phyloP scores from a whole-genome alignment of 2,113 vertebrate genomes.

The Protobothrops mucrosquamatus region DNA sequence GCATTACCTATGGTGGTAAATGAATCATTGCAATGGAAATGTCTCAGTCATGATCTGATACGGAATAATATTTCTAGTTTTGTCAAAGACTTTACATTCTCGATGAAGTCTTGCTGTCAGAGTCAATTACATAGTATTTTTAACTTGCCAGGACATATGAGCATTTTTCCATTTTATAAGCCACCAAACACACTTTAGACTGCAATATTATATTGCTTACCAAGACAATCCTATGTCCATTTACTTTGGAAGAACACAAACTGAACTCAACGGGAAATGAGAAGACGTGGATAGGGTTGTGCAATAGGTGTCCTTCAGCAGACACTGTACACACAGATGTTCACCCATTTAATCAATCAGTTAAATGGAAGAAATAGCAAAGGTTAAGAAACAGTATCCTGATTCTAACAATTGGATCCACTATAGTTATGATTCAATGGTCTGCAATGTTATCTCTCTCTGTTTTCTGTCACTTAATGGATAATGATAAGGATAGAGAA shows the following conservation, averaged over 20 bases:
- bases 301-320: neutral
- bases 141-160: neutral
- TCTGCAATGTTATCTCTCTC: neutral
- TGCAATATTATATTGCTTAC: neutral
- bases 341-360: neutral
- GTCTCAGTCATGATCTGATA: neutral
- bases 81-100: neutral
- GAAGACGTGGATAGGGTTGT: neutral
- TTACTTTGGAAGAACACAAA: neutral
- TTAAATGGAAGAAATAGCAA: conserved; percentile 6
- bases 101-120: neutral
- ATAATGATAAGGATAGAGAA: neutral
- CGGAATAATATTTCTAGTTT: neutral
- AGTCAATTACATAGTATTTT: neutral
- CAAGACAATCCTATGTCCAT: neutral
- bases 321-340: neutral
- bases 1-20: neutral
- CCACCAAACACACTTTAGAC: neutral
- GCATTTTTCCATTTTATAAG: neutral
- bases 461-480: neutral
- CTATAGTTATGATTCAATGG: conserved; percentile 11
- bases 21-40: neutral
- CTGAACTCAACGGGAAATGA: neutral
- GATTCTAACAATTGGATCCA: conserved; percentile 8
- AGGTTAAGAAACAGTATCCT: conserved; percentile 2